These are phyloP conservation scores for Lepus europaeus DNA, from an alignment of 2,113 vertebrate genomes.

Conservation along the genomic window DNA sequence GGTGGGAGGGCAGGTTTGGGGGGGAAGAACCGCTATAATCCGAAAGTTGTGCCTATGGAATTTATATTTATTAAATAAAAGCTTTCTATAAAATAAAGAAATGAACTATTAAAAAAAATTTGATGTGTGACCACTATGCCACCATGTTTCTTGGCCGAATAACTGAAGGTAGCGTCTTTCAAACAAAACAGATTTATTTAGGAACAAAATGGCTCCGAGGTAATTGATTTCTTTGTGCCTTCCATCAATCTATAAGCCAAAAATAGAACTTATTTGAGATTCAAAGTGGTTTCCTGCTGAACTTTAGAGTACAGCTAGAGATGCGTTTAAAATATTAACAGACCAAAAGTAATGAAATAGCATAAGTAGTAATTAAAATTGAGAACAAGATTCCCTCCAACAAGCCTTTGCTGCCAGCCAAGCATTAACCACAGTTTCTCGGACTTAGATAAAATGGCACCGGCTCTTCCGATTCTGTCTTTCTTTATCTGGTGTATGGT, in stretches of 20 bases:
- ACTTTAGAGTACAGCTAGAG: constrained; percentile 30
- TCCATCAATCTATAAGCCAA: not conserved
- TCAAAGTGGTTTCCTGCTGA: constrained; percentile 26
- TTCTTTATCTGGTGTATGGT: not conserved
- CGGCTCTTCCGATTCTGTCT: not conserved
- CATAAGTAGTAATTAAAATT: not conserved
- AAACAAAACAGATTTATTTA: not conserved
- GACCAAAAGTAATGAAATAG: constrained; percentile 38
- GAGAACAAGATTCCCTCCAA: constrained; percentile 26
- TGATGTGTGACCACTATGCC: not conserved
- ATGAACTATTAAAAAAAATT: no score
- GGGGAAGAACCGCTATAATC: no score
- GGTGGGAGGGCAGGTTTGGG: no score
- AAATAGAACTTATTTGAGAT: constrained; percentile 42
- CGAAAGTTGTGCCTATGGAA: no score
- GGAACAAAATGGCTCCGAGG: not conserved
- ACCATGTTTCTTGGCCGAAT: not conserved
- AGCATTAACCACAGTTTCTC: not conserved
- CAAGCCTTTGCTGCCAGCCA: not conserved
- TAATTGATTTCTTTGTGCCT: not conserved
- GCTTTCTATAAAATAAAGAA: no score
- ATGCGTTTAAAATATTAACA: constrained; percentile 60
- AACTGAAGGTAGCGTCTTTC: not conserved
- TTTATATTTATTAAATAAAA: no score
- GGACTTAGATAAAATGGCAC: not conserved